These are phyloP conservation scores for Serinus canaria DNA, from an alignment of 2,113 vertebrate species.

Conservation along the genomic window DNA sequence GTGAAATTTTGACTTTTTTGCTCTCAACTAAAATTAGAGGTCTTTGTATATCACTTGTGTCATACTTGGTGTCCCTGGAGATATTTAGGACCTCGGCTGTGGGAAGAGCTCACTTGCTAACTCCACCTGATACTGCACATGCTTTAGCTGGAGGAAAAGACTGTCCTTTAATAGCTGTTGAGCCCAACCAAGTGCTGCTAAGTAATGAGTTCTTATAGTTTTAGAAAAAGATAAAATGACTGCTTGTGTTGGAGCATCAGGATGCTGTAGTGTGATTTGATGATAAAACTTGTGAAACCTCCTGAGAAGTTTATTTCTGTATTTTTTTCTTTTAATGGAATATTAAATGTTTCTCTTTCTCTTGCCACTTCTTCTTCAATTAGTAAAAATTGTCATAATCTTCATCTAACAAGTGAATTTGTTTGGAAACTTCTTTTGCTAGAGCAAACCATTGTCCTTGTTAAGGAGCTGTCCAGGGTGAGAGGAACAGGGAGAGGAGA, in stretches of 20 bases:
- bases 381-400: background rate
- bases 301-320: background rate
- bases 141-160: background rate
- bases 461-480: background rate
- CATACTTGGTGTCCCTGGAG: background rate
- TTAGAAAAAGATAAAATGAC: background rate
- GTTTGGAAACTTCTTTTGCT: background rate
- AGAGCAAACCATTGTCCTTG: rapidly evolving
- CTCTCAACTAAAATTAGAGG: background rate
- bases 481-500: background rate
- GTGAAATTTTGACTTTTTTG: background rate
- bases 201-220: background rate
- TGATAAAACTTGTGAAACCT: background rate
- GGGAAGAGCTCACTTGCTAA: background rate
- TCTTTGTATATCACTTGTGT: rapidly evolving
- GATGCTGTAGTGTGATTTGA: background rate
- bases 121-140: background rate
- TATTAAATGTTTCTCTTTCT: background rate
- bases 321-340: background rate
- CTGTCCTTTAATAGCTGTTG: background rate
- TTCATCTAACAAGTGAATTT: background rate
- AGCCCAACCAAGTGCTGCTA: background rate
- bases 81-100: background rate
- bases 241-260: background rate
- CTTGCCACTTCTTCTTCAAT: background rate